Evolutionary conservation across 2,888 invertebrate genomes (phyloP).

Genomic region (Polydrusus pterygomalis): DNA sequence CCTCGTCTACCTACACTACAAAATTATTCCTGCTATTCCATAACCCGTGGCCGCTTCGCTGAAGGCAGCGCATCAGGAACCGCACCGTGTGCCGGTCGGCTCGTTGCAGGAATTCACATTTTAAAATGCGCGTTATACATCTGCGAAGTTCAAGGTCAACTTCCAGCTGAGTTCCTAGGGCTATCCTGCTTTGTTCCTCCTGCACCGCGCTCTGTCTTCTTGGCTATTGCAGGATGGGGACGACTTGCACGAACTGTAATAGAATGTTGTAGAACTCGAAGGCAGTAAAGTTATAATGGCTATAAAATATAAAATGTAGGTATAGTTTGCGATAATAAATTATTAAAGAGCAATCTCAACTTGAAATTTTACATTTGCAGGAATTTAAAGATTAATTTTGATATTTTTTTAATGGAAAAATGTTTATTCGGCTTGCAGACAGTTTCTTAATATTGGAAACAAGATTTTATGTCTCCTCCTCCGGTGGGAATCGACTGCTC

Average conservation of each 20-base stretch:
- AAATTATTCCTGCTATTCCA: conserved; percentile 18
- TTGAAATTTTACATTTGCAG: no score
- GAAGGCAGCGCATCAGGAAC: conserved; percentile 19
- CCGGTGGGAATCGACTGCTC: no score
- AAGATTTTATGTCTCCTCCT: no score
- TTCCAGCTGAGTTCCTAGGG: conserved; percentile 53
- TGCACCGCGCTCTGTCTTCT: conserved; percentile 18
- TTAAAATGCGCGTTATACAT: conserved; percentile 41
- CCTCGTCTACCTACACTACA: conserved; percentile 7
- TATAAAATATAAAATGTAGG: no score
- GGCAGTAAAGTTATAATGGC: no score
- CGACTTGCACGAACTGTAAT: conserved; percentile 5
- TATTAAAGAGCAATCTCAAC: no score
- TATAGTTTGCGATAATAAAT: no score
- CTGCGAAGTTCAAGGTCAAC: conserved; percentile 56
- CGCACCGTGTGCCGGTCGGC: conserved; percentile 25
- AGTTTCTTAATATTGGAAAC: no score
- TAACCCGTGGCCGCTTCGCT: conserved; percentile 17
- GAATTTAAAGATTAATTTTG: no score
- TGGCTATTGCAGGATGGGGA: conserved; percentile 6
- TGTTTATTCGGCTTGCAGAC: no score
- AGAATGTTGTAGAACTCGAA: no score
- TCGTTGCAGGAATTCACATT: conserved; percentile 38
- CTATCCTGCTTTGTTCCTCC: conserved; percentile 40
- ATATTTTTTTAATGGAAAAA: no score